These are phyloP conservation scores for Dasyornis broadbenti DNA, from an alignment of 2,113 vertebrate species.

Conservation along the genomic window DNA sequence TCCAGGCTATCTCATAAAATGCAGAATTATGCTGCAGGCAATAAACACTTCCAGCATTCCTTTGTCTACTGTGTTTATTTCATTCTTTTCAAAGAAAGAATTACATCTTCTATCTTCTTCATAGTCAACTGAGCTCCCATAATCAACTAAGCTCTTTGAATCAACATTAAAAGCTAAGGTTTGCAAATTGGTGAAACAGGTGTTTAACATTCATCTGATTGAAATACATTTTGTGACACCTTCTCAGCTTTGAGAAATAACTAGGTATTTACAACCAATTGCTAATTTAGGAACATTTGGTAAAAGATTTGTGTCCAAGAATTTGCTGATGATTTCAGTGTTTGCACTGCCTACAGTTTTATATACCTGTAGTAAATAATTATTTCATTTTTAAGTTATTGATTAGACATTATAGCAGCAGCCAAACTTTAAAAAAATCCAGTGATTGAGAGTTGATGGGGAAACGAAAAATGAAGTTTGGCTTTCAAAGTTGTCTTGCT, in stretches of 20 bases:
- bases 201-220: conserved; percentile 34
- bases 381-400: neutral
- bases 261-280: neutral
- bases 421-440: neutral
- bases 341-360: neutral
- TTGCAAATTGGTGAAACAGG: conserved; percentile 37
- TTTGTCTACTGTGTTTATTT: conserved; percentile 52
- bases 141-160: conserved; percentile 34
- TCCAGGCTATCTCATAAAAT: conserved; percentile 14
- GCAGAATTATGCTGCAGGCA: conserved; percentile 43
- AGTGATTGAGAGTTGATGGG: neutral
- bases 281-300: neutral
- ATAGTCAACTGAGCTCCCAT: neutral
- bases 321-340: neutral
- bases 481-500: neutral
- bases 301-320: conserved; percentile 2
- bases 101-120: neutral
- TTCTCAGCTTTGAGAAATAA: conserved; percentile 34
- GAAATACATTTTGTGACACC: conserved; percentile 37
- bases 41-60: conserved; percentile 52
- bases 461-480: neutral
- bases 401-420: neutral
- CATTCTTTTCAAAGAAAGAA: neutral
- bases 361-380: neutral
- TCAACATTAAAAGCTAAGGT: conserved; percentile 41